A percentile compares a stretch with the other conserved stretches of the same genome.
These are phyloP conservation scores for Orthonevra nobilis DNA, from an alignment of 2,888 invertebrate species.

Conservation along the genomic window DNA sequence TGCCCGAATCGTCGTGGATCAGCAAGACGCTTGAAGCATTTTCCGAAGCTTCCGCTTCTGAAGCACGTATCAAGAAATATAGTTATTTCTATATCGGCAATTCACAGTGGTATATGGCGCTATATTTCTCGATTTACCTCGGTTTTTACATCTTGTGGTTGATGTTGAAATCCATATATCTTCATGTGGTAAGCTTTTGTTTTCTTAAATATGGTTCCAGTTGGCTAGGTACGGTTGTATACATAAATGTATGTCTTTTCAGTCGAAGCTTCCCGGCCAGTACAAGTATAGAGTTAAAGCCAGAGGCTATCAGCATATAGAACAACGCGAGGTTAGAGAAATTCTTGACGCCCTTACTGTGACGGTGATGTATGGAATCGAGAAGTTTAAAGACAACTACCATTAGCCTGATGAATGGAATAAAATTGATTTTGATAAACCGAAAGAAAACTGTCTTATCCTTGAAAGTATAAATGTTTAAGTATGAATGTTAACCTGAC, in stretches of 20 bases:
- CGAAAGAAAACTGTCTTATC: slow-evolving; percentile 7
- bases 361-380: slow-evolving; percentile 29
- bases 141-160: slow-evolving; percentile 52
- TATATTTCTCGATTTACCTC: slow-evolving; percentile 50
- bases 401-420: slow-evolving; percentile 37
- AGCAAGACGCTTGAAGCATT: slow-evolving; percentile 20
- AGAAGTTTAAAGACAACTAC: slow-evolving; percentile 25
- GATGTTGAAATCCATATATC: slow-evolving; percentile 30
- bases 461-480: background rate
- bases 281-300: slow-evolving; percentile 41
- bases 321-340: slow-evolving; percentile 33
- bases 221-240: slow-evolving; percentile 1
- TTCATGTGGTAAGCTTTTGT: slow-evolving; percentile 51
- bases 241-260: too few relatives aligned
- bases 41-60: slow-evolving; percentile 25
- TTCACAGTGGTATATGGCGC: slow-evolving; percentile 36
- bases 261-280: slow-evolving; percentile 30
- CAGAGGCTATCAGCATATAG: slow-evolving; percentile 27
- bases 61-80: slow-evolving; percentile 35
- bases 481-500: too few relatives aligned
- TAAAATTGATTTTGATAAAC: slow-evolving; percentile 26
- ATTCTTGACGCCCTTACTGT: slow-evolving; percentile 37
- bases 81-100: slow-evolving; percentile 53
- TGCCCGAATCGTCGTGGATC: background rate
- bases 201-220: background rate